Conservation (phyloP, 2,888 invertebrate genomes). For the Drosophila meridionalis region DNA sequence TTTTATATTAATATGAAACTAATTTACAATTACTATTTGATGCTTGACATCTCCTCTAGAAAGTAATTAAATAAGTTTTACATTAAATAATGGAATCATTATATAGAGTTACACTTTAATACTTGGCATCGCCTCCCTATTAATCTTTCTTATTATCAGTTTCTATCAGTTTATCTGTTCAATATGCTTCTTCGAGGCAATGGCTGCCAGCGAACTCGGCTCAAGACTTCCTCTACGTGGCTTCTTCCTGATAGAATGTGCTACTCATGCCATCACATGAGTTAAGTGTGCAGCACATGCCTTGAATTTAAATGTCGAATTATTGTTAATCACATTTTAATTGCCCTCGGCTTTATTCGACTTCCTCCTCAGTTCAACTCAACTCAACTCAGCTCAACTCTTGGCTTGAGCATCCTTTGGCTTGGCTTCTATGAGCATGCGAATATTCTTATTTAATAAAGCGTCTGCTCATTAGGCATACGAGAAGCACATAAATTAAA, state of each 20-base stretch:
- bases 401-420: constrained; percentile 31
- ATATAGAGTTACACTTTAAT: not conserved
- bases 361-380: constrained; percentile 21
- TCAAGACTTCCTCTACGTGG: constrained; percentile 14
- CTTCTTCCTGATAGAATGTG: constrained; percentile 26
- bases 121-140: not conserved
- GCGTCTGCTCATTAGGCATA: constrained; percentile 22
- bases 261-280: constrained; percentile 22
- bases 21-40: too few species aligned
- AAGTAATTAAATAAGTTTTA: too few species aligned
- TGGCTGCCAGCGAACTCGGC: too few species aligned
- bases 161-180: not conserved
- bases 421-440: not conserved
- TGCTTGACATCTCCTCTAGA: too few species aligned
- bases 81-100: too few species aligned
- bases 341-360: constrained; percentile 28
- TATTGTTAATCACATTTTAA: constrained; percentile 54
- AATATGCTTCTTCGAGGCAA: not conserved
- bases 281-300: constrained; percentile 19
- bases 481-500: constrained; percentile 44
- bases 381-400: not conserved
- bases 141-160: not conserved
- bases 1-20: too few species aligned
- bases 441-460: not conserved
- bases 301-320: constrained; percentile 38